Base-by-base conservation (phyloP, 2,888 invertebrate species). In the Sturmia bella region DNA sequence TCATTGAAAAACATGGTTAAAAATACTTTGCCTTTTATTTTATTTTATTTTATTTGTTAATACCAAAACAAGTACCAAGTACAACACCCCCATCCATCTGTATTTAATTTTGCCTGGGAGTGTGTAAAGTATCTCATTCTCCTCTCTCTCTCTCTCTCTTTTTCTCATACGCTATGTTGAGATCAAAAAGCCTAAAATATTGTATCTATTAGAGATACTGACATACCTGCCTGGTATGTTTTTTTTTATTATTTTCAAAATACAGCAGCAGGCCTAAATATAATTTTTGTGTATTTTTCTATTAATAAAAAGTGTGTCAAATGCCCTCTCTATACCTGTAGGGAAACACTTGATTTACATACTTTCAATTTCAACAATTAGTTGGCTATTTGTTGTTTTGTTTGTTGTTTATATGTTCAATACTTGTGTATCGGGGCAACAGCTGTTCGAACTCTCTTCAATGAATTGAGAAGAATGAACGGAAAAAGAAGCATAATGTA, bases 271-370 rank as follows among this genome's bases (percentile, higher is more conserved):
- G n/a, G n/a, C n/a, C n/a, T n/a, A n/a, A n/a, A 15, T 45, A 15
- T 15, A 17, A 9, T 17, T 6, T 48, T 74, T 27, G 27, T 37
- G 41, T 68, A 68, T 7, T 19, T 45, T 37, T 50, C n/a, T 52
- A 41, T 52, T n/a, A 15, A 43, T 11, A 45, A 63, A 24, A 72
- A 72, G 32, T 78, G 64, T 70, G 78, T 72, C 72, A 78, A 78
- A 78, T 66, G 52, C n/a, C 15, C 52, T 66, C 24, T 50, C 48
- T 41, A n/a, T 43, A 7, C 6, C 17, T 43, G 32, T 43, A 21
- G 50, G 57, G 24, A 39, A 37, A 45, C 56, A 63, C 32, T 63
- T 63, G 43, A 9, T 63, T 73, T 54, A 64, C 50, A 63, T 17
- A 37, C 5, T 17, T 66, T 9, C n/a, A 17, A 17, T 7, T 12